Evolutionary conservation across 2,797 vertebrate genomes (phyloP), one percentile per base, ranked within the genome.

Genomic region (Arctocebus calabarensis): DNA sequence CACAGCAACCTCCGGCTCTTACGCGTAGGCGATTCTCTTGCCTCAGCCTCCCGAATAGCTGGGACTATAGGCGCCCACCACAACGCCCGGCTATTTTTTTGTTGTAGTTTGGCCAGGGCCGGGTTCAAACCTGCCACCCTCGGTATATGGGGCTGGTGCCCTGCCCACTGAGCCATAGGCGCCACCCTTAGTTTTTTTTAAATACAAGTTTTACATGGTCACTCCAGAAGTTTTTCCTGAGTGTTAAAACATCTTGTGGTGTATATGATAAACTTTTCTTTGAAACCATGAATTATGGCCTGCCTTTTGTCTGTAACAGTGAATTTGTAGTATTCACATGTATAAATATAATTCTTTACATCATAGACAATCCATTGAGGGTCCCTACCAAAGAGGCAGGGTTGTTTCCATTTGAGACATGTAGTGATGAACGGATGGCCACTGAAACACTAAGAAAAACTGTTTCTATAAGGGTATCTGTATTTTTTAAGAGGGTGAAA

Each of bases 381-480:
- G 68, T 84, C 94, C 45, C 71, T 96, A 97, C 79, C 84, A 25
- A 29, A 37, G 91, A 95, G 61, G 61, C 74, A 95, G 93, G 74
- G 74, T 92, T 98, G 92, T 94, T 95, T 97, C 84, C 94, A 73
- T 95, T 95, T 87, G 95, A 97, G 91, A 93, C 92, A 82, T 84
- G 52, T 17, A 97, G 84, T 43, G 95, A 79, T 4, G 16, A 13
- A 88, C 43, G 59, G 40, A 96, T 79, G 88, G 0, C 2, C 45
- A 89, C 0, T 8, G 32, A 40, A 66, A 27, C 86, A 43, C 19
- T 83, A 77, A 64, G 70, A 92, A 93, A 97, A 87, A 22, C 0
- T 94, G 79, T 52, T 93, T 95, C 84, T 78, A 43, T 77, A 13
- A 13, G 0, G 16, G 12, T 22, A 45, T 68, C 37, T 94, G 3